Evolutionary conservation across 2,797 vertebrate species (phyloP).

Genomic region (Enoplosus armatus): DNA sequence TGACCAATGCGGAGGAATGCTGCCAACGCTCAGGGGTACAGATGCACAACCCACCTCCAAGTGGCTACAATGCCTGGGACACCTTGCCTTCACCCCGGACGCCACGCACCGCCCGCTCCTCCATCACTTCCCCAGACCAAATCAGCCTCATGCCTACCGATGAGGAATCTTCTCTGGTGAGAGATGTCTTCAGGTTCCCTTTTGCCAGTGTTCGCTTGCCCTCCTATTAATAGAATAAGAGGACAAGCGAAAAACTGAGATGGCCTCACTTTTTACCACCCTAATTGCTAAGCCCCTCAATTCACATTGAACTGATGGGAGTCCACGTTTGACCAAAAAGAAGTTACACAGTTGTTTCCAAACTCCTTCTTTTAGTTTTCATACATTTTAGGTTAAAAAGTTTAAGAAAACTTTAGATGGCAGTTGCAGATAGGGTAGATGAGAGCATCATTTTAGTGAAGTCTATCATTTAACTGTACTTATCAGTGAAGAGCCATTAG

Average conservation of each 20-base stretch:
- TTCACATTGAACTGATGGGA: not conserved
- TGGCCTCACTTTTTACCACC: not conserved
- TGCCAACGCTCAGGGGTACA: slow-evolving; percentile 99
- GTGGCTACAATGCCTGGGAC: slow-evolving; percentile 97
- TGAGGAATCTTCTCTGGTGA: slow-evolving; percentile 91
- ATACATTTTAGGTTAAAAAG: not conserved
- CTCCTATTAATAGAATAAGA: not conserved
- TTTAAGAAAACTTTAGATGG: slow-evolving; percentile 10
- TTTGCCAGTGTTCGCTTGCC: not conserved
- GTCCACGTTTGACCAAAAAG: not conserved
- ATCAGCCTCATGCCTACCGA: slow-evolving; percentile 93
- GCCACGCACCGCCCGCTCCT: slow-evolving; percentile 93
- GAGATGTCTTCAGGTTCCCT: slow-evolving; percentile 30
- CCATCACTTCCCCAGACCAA: slow-evolving; percentile 95
- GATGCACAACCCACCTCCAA: slow-evolving; percentile 97
- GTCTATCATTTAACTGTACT: slow-evolving; percentile 15
- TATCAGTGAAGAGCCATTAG: slow-evolving; percentile 18
- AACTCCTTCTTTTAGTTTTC: not conserved
- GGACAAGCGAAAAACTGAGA: not conserved
- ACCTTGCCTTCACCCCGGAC: slow-evolving; percentile 95
- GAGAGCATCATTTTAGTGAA: not conserved
- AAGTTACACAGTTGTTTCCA: not conserved
- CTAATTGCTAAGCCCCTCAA: not conserved
- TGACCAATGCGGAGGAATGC: slow-evolving; percentile 95
- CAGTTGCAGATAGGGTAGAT: not conserved